Percentiles rank a stretch among this genome's conserved stretches.
Evolutionary conservation across 2,797 vertebrate genomes (phyloP).

Genomic region (Heliangelus exortis): DNA sequence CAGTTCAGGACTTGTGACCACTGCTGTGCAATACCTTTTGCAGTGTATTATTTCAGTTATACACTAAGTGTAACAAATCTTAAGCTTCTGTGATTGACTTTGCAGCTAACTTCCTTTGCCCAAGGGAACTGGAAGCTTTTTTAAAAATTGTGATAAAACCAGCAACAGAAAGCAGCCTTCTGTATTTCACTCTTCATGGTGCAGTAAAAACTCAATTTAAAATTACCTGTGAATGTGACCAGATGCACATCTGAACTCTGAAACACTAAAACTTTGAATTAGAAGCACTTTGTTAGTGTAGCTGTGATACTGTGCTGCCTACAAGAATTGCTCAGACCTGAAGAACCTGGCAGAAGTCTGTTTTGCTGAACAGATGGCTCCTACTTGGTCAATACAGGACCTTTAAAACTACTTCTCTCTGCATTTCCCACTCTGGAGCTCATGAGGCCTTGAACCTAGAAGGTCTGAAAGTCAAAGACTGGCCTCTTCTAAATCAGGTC

Average conservation of each 20-base stretch:
- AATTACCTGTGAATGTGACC: background rate
- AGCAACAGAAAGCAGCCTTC: background rate
- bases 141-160: background rate
- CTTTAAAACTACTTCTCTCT: background rate
- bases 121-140: background rate
- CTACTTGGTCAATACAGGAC: background rate
- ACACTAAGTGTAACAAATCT: background rate
- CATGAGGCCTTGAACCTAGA: background rate
- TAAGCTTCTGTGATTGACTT: background rate
- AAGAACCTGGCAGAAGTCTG: background rate
- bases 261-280: background rate
- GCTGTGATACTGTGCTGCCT: fast-evolving
- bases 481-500: background rate
- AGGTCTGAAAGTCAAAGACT: background rate
- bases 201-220: background rate
- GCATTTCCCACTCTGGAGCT: background rate
- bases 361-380: background rate
- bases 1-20: background rate
- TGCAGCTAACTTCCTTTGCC: background rate
- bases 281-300: background rate
- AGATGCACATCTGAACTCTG: background rate
- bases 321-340: background rate
- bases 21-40: background rate
- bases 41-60: background rate
- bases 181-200: background rate